Percentiles rank a stretch among this genome's conserved stretches.
Evolutionary conservation across 2,888 invertebrate species (phyloP).

Genomic region (Automeris io): DNA sequence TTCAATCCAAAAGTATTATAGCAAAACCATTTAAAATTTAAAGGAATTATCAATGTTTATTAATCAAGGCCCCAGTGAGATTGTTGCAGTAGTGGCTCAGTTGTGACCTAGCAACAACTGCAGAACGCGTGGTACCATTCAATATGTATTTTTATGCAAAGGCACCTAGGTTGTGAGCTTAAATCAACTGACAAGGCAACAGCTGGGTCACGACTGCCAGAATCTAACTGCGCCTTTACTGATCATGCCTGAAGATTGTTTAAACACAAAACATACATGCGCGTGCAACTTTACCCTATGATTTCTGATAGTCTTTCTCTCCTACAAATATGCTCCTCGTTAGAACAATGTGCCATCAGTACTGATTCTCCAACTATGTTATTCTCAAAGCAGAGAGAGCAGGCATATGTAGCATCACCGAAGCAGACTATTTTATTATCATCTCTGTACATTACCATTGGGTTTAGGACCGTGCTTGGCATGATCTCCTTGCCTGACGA

Average conservation of each 20-base stretch:
- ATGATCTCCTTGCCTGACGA: slow-evolving; percentile 54
- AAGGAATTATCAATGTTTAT: no score
- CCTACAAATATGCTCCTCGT: slow-evolving; percentile 42
- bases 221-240: no score
- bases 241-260: neutral
- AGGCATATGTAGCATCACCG: slow-evolving; percentile 62
- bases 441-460: slow-evolving; percentile 68
- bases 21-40: no score
- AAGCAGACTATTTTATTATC: slow-evolving; percentile 69
- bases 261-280: neutral
- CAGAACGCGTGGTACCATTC: no score
- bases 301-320: slow-evolving; percentile 44
- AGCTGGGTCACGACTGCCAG: no score
- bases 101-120: no score
- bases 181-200: no score
- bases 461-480: slow-evolving; percentile 61
- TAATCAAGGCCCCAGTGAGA: no score
- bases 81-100: no score
- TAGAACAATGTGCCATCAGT: slow-evolving; percentile 55
- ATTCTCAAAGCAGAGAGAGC: slow-evolving; percentile 62
- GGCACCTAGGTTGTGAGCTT: no score
- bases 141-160: no score
- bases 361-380: slow-evolving; percentile 59
- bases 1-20: no score
- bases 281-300: slow-evolving; percentile 23